Evolutionary conservation across 2,113 vertebrate genomes (phyloP).

Genomic region (Oplegnathus fasciatus): DNA sequence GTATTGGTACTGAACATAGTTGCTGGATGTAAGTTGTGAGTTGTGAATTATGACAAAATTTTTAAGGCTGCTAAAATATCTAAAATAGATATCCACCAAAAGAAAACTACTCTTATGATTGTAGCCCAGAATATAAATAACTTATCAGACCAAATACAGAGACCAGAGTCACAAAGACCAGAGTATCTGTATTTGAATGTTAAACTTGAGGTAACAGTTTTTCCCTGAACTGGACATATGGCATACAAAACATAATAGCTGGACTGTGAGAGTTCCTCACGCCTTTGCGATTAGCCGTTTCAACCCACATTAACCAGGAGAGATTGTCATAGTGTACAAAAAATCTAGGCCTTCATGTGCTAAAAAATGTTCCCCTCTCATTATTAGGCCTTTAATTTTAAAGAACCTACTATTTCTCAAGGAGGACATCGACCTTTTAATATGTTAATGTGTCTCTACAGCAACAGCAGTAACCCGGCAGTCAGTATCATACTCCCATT

Average conservation of each 20-base stretch:
- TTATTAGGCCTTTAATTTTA: conserved; percentile 41
- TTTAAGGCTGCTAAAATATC: too few species aligned
- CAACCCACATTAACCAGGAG: neutral
- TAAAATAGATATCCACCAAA: neutral
- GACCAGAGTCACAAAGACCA: neutral
- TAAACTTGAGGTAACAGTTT: conserved; percentile 7
- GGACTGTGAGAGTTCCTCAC: conserved; percentile 28
- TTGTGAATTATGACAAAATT: neutral
- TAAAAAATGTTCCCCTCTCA: conserved; percentile 6
- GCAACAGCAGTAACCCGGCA: conserved; percentile 32
- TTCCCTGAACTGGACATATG: conserved; percentile 6
- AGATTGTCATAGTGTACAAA: neutral
- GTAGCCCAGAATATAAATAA: neutral
- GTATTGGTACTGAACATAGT: neutral
- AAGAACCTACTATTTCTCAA: conserved; percentile 32
- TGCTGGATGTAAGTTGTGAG: neutral
- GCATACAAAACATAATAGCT: conserved; percentile 31
- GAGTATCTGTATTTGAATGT: neutral
- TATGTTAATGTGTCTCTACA: conserved; percentile 49
- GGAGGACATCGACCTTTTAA: conserved; percentile 37
- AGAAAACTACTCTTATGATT: neutral
- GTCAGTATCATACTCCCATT: conserved; percentile 33
- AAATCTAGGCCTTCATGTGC: conserved; percentile 16
- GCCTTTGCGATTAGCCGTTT: conserved; percentile 25
- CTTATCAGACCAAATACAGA: neutral